Conservation (phyloP, 2,888 invertebrate genomes). For the Apotomis capreana region DNA sequence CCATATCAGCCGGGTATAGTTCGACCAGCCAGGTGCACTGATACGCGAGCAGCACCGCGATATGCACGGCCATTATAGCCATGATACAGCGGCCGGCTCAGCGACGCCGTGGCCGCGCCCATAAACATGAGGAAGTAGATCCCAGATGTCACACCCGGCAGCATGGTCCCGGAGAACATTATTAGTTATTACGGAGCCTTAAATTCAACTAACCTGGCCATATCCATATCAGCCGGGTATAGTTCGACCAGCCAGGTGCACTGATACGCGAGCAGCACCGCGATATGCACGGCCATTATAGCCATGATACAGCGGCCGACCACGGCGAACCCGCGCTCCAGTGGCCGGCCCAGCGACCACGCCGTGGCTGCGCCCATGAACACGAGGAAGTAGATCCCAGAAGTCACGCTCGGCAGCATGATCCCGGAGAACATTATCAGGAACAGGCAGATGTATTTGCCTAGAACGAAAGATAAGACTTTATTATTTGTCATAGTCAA, state of each 20-base stretch:
- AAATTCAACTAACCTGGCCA: slow-evolving; percentile 82
- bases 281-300: slow-evolving; percentile 90
- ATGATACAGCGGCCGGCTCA: slow-evolving; percentile 89
- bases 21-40: no score
- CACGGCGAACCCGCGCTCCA: slow-evolving; percentile 90
- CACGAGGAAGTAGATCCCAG: slow-evolving; percentile 92
- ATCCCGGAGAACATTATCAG: slow-evolving; percentile 89
- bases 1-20: no score
- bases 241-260: slow-evolving; percentile 90
- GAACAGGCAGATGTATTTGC: slow-evolving; percentile 86
- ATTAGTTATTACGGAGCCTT: slow-evolving; percentile 67
- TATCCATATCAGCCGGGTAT: slow-evolving; percentile 86
- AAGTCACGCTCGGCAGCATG: slow-evolving; percentile 91
- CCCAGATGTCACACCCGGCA: slow-evolving; percentile 92
- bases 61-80: slow-evolving; percentile 90
- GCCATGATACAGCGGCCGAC: slow-evolving; percentile 87
- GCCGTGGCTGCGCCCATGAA: slow-evolving; percentile 94
- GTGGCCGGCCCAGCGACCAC: slow-evolving; percentile 91
- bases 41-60: slow-evolving; percentile 89
- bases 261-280: slow-evolving; percentile 91
- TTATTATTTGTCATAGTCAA: background rate
- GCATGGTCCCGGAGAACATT: slow-evolving; percentile 89
- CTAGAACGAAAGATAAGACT: slow-evolving; percentile 66
- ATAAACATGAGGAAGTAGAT: slow-evolving; percentile 95
- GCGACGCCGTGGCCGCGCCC: slow-evolving; percentile 91